Base-by-base conservation (phyloP, 2,888 invertebrate species). In the Xanthorhoe spadicearia region DNA sequence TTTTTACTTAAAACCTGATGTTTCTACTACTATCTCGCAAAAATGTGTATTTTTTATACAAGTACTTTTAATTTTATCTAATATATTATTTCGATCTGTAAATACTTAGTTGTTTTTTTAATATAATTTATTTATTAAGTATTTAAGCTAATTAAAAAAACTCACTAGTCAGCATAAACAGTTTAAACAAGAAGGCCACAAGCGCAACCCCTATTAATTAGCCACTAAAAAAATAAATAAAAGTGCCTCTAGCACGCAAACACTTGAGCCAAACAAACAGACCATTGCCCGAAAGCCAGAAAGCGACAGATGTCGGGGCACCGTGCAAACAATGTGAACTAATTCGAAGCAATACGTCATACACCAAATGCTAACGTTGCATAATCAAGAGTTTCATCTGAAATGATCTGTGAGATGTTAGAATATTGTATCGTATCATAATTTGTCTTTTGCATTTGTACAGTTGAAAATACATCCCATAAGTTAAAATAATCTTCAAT, bases 301-400 rank as follows among this genome's bases (percentile, higher is more conserved):
- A 79, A 78, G 66, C 81, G 89, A 85, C 92, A 92, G 92, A 92
- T 92, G 92, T 84, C 77, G 70, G 77, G 73, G 76, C 58, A 76
- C 72, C 76, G 65, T 82, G 83, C 85, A 90, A 80, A 86, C 92
- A 91, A 92, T 91, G 77, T 84, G 60, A 81, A 77, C 88, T 92
- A 90, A 92, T 92, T 89, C 86, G 76, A 75, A 70, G 79, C 86
- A 84, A 87, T 86, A 87, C 85, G 78, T 84, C 84, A 84, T 82
- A 86, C 70, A 80, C 84, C 89, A 88, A 88, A 90, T 88, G 88
- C 79, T 80, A 74, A 60, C 85, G 78, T 84, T 62, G 66, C 64
- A 78, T 71, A 69, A 68, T 65, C 63, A 56, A 71, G 74, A 69
- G 74, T 61, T 62, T 62, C 50, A 61, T 38, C 5, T 8, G n/a